A percentile compares a stretch with the other conserved stretches of the same genome.
These are phyloP conservation scores for Chroicocephalus ridibundus DNA, from an alignment of 2,113 vertebrate genomes.

Conservation along the genomic window DNA sequence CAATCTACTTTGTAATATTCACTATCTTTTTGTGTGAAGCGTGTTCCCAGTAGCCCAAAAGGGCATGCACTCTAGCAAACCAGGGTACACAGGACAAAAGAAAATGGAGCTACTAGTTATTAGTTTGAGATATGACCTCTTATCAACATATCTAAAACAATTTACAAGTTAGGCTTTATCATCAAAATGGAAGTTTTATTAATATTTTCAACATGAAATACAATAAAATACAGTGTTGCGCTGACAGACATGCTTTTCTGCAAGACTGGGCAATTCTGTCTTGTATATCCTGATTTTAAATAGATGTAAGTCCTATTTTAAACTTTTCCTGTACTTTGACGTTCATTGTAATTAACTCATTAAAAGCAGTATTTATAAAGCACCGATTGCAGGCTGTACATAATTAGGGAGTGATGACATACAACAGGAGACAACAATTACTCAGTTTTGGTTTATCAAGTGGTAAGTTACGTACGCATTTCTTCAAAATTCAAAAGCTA, in stretches of 20 bases:
- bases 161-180: constrained; percentile 4
- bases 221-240: constrained; percentile 3
- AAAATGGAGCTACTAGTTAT: neutral
- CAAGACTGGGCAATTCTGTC: neutral
- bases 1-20: neutral
- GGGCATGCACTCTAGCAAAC: neutral
- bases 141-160: neutral
- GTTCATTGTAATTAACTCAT: neutral
- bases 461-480: neutral
- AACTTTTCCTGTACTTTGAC: neutral
- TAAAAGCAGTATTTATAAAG: constrained; percentile 37
- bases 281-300: neutral
- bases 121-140: neutral
- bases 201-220: constrained; percentile 45
- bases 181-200: constrained; percentile 56
- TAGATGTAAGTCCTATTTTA: neutral
- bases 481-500: constrained; percentile 83
- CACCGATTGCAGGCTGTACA: neutral
- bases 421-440: neutral
- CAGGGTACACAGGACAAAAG: neutral
- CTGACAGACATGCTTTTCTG: constrained; percentile 29
- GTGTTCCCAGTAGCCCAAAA: neutral
- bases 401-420: neutral
- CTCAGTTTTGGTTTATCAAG: neutral
- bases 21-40: neutral